Evolutionary conservation across 2,888 invertebrate genomes (phyloP), one percentile per base, ranked within the genome.

Genomic region (Nebria brevicollis): DNA sequence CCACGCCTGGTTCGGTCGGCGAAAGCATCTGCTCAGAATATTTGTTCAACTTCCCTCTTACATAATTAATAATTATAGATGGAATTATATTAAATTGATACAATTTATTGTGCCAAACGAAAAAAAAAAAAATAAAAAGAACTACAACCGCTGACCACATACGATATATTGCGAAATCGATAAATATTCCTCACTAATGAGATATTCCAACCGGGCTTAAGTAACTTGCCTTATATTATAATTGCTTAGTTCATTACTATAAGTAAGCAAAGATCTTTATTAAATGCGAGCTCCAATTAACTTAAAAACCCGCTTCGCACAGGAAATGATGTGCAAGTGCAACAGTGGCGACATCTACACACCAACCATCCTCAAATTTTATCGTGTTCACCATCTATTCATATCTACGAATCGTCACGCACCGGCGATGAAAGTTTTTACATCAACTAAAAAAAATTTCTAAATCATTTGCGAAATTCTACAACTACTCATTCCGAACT

Each of bases 81-180:
- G 75, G 80, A 80, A 80, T 80, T 80, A 80, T 80, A 75, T 80
- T 80, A 75, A 80, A 80, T 80, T 80, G 80, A 80, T 80, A 80
- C 80, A 80, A 80, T 80, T 80, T 80, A 80, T 80, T 72, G 72
- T 73, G 66, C 70, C 70, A 72, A 79, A 20, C 20, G 20, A 80
- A 75, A 76, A 80, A 80, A 75, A 66, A 64, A 42, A n/a, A 65
- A 15, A 34, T 20, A 54, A 54, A 54, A 54, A 54, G 0, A 5
- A 8, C 54, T 8, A 54, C 54, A 54, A 54, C 54, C 54, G 54
- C 54, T 34, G 34, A 34, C 34, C 34, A 54, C 54, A 54, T 54
- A 54, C 54, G 13, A 54, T 54, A 54, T 54, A 54, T 54, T 54
- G 54, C 54, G 4, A 54, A 54, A 54, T 54, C 75, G 80, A 80